phyloP scores from a whole-genome alignment of 2,113 vertebrate species.

The Lepus europaeus region DNA sequence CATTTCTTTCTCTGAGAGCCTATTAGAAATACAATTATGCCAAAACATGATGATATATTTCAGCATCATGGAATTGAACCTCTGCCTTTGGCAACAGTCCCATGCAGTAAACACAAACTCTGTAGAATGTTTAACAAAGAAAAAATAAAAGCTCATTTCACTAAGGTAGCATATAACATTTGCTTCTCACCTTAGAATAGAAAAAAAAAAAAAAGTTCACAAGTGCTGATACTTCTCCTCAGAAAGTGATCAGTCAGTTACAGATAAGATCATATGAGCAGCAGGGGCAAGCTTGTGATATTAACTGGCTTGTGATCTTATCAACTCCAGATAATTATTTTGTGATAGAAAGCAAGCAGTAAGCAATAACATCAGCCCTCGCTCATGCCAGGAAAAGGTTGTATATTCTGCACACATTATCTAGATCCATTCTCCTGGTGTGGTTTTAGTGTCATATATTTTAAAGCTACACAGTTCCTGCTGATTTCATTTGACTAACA shows the following conservation, averaged over 20 bases:
- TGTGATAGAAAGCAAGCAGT: conserved; percentile 57
- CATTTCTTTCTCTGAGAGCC: conserved; percentile 74
- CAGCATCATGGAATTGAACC: conserved; percentile 64
- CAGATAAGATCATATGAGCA: conserved; percentile 85
- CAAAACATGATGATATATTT: conserved; percentile 66
- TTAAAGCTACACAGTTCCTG: not conserved
- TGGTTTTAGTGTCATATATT: not conserved
- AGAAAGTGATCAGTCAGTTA: conserved; percentile 82
- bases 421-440: conserved; percentile 20
- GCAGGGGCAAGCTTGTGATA: conserved; percentile 73
- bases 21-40: conserved; percentile 79
- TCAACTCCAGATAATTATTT: conserved; percentile 75
- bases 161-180: conserved; percentile 7
- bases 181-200: conserved; percentile 42
- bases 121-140: conserved; percentile 65
- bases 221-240: conserved; percentile 65
- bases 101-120: conserved; percentile 67
- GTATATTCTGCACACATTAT: not conserved
- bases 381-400: not conserved
- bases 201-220: not conserved
- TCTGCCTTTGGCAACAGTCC: conserved; percentile 55
- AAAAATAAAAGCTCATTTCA: conserved; percentile 53
- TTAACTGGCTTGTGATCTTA: conserved; percentile 79
- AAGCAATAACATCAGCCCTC: conserved; percentile 54
- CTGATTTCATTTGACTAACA: not conserved